Evolutionary conservation across 2,113 vertebrate species (phyloP), one percentile per base, ranked within the genome.

Genomic region (Panthera tigris): DNA sequence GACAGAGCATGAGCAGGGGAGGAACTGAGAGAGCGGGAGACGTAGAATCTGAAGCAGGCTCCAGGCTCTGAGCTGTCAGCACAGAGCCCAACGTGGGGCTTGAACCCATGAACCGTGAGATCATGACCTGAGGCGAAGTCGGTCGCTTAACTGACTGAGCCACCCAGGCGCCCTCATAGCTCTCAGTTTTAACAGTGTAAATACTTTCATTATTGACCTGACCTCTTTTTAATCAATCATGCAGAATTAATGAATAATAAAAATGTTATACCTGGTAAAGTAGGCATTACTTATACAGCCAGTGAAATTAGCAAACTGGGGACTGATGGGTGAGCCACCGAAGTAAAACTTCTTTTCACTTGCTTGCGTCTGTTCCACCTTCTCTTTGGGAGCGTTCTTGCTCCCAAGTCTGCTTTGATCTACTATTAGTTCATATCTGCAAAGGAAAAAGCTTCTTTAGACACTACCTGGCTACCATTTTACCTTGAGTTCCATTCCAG

Each of bases 281-380:
- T 99, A 99, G 78, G 99, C 99, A 0, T 99, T 99, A 98, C 99
- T 99, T 98, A 99, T 99, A 94, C 99, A 99, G 86, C 99, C 99
- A 0, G 99, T 99, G 98, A 99, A 99, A 97, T 99, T 99, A 94
- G 98, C 99, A 94, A 99, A 99, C 94, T 98, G 99, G 4, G 98
- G 99, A 96, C 95, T 98, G 95, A 98, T 41, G 0, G 99, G 99
- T 94, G 99, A 99, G 5, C 99, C 99, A 1, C 99, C 99, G 8
- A 99, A 99, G 96, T 99, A 99, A 98, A 99, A 99, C 92, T 98
- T 99, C 93, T 98, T 99, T 31, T 91, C 2, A 0, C 79, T 84
- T 18, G 98, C 78, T 1, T 87, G 91, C 9, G 98, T 96, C 69
- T 97, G 95, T 1, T 98, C 98, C 25, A 97, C 97, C 61, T 98